Evolutionary conservation across 2,113 vertebrate species (phyloP).

Genomic region (Furnarius figulus): DNA sequence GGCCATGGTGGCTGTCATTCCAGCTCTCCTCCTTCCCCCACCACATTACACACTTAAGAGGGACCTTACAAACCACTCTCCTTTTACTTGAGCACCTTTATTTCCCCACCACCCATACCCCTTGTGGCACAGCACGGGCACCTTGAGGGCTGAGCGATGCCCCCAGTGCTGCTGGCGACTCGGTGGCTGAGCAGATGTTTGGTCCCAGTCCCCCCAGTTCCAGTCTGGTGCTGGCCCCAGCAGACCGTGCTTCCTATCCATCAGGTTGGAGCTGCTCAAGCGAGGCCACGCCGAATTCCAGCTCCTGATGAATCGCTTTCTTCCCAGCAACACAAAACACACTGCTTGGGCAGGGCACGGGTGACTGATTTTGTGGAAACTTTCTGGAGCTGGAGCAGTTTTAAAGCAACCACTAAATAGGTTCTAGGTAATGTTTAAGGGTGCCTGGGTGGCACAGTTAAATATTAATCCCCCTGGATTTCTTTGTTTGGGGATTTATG

Average conservation of each 20-base stretch:
- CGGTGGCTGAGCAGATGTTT: neutral
- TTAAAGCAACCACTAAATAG: neutral
- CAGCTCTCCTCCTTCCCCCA: neutral
- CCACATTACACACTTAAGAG: accelerated
- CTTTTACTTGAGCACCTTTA: neutral
- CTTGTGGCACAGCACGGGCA: neutral
- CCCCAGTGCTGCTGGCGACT: neutral
- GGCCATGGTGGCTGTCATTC: accelerated
- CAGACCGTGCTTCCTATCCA: neutral
- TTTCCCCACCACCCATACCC: accelerated
- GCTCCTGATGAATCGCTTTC: neutral
- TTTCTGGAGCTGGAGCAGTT: neutral
- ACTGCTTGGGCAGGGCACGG: neutral
- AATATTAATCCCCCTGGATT: neutral
- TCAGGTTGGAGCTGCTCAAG: neutral
- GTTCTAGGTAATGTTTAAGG: neutral
- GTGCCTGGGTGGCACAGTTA: neutral
- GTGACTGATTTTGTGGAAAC: neutral
- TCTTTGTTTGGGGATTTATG: neutral
- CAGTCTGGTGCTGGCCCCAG: slow-evolving; percentile 7
- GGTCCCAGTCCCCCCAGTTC: neutral
- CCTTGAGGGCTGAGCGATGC: neutral
- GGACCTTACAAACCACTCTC: accelerated
- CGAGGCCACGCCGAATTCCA: neutral
- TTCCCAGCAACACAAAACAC: neutral